Evolutionary conservation across 2,888 invertebrate species (phyloP).

Genomic region (Gastrophysa polygoni): DNA sequence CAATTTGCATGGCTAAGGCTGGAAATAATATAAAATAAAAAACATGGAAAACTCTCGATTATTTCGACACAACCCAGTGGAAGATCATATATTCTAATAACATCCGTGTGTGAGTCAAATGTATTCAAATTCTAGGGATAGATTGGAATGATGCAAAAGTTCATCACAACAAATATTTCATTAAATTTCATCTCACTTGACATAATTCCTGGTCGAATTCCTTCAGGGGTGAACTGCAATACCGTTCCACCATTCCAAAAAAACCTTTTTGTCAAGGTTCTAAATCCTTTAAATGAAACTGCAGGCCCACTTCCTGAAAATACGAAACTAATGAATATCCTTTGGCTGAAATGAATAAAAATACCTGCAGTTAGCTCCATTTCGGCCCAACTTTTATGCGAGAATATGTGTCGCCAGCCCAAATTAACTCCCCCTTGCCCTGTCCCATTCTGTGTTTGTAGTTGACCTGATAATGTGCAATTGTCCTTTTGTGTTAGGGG

Average conservation of each 20-base stretch:
- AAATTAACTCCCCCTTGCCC: conserved; percentile 80
- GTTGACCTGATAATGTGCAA: conserved; percentile 79
- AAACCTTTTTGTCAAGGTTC: conserved; percentile 73
- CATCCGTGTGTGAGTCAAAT: no score
- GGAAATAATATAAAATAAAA: conserved; percentile 30
- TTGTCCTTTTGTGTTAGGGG: conserved; percentile 88
- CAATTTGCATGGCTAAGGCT: conserved; percentile 85
- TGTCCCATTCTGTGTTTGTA: conserved; percentile 87
- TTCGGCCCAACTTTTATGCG: conserved; percentile 88
- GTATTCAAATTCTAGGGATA: no score
- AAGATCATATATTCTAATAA: no score
- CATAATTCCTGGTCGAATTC: conserved; percentile 76
- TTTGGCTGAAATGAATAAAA: background rate
- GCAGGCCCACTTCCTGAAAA: conserved; percentile 71
- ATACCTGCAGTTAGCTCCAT: conserved; percentile 80
- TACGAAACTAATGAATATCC: background rate
- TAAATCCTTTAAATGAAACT: conserved; percentile 78
- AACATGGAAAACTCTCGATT: background rate
- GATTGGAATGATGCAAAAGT: no score
- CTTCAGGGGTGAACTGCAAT: conserved; percentile 77
- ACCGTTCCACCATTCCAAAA: conserved; percentile 79
- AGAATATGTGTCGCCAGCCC: conserved; percentile 76
- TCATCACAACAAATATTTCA: no score
- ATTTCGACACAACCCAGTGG: no score
- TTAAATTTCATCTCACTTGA: conserved; percentile 78